Percentiles rank a stretch among this genome's conserved stretches.
Conservation (phyloP, 30 jellyfish, hydroid and myxozoan species). For the Catostylus mosaicus region DNA sequence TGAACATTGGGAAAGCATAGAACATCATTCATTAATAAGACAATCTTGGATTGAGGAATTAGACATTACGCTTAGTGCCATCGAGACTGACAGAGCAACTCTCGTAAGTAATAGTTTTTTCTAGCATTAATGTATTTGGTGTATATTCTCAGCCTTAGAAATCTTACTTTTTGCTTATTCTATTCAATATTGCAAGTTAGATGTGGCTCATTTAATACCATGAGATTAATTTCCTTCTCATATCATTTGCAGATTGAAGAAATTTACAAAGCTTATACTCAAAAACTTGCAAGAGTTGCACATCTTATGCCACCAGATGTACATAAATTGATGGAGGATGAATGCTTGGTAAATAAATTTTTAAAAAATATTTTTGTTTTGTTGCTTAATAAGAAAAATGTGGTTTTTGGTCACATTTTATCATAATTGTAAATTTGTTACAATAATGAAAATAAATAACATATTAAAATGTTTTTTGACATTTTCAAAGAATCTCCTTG, state of each 20-base stretch:
- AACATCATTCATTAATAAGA: constrained; percentile 45
- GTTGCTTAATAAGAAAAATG: no score
- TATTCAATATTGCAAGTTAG: no score
- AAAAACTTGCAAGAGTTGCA: constrained; percentile 66
- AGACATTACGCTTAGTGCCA: constrained; percentile 32
- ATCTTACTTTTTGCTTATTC: background rate
- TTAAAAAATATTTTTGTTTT: no score
- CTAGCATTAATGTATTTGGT: background rate
- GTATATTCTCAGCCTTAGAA: background rate
- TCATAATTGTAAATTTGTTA: no score
- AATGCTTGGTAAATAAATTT: constrained; percentile 43
- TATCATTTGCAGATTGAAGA: constrained; percentile 48
- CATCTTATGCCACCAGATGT: constrained; percentile 92
- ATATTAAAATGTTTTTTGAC: no score
- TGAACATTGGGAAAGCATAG: constrained; percentile 35
- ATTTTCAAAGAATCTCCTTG: no score
- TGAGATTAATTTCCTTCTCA: no score
- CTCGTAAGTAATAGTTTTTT: constrained; percentile 39
- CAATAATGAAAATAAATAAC: no score
- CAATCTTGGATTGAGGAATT: constrained; percentile 68
- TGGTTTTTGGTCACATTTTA: no score
- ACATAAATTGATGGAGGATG: constrained; percentile 77
- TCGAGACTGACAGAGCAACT: constrained; percentile 63
- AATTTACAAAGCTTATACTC: constrained; percentile 54
- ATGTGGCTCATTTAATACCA: background rate